A percentile compares a stretch with the other conserved stretches of the same genome.
These are phyloP conservation scores for Diorhabda elongata DNA, from an alignment of 1,140 invertebrate species.

Conservation along the genomic window DNA sequence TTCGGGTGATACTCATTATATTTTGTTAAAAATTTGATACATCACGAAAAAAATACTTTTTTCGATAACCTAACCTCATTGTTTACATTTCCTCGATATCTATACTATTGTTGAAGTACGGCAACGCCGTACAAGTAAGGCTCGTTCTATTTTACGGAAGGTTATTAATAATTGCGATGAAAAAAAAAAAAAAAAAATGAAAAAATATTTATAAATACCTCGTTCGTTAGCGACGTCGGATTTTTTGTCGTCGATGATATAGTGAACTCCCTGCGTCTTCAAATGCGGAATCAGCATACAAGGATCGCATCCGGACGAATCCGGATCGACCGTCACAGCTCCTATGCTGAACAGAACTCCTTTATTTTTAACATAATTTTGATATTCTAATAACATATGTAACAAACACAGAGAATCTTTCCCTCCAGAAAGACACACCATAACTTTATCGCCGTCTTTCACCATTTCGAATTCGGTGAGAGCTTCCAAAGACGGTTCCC, in stretches of 20 bases:
- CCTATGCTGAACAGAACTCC: constrained; percentile 73
- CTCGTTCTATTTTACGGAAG: too few relatives aligned
- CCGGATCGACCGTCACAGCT: constrained; percentile 69
- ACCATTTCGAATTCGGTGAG: constrained; percentile 84
- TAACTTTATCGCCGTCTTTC: constrained; percentile 60
- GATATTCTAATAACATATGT: constrained; percentile 80
- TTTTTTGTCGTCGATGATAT: constrained; percentile 63
- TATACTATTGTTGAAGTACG: too few relatives aligned
- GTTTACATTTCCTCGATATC: too few relatives aligned
- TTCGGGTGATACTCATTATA: too few relatives aligned
- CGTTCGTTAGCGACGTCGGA: constrained; percentile 29
- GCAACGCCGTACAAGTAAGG: too few relatives aligned
- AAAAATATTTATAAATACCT: constrained; percentile 20
- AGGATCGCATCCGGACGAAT: constrained; percentile 61
- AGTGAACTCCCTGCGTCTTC: constrained; percentile 61
- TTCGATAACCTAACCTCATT: too few relatives aligned
- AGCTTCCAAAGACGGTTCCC: constrained; percentile 76
- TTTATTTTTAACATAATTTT: constrained; percentile 69
- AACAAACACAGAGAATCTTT: constrained; percentile 77
- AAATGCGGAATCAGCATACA: constrained; percentile 66
- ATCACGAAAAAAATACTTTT: too few relatives aligned
- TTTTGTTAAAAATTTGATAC: too few relatives aligned
- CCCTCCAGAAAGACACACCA: constrained; percentile 81
- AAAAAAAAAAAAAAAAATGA: too few relatives aligned
- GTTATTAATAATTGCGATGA: too few relatives aligned